Conservation (phyloP, 64 coral and sea anemone genomes). For the Stylophora pistillata region DNA sequence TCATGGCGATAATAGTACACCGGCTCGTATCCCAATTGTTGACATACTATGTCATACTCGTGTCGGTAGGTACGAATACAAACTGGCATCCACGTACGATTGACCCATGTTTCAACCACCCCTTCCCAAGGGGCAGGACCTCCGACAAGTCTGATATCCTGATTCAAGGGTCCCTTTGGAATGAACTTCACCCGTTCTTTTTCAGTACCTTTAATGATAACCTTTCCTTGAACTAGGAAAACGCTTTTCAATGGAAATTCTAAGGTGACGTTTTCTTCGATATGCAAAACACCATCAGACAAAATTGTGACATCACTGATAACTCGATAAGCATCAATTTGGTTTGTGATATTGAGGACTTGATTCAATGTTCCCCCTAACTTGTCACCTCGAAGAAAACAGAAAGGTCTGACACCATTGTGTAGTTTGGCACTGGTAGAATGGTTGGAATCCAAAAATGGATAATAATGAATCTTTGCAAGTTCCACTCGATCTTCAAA, state of each 20-base stretch:
- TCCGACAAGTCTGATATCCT: constrained; percentile 49
- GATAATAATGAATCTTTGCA: constrained; percentile 56
- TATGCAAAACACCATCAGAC: constrained; percentile 39
- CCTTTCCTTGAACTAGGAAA: constrained; percentile 66
- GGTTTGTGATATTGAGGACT: background rate
- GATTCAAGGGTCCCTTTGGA: background rate
- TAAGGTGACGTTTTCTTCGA: constrained; percentile 62
- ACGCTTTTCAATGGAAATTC: constrained; percentile 50
- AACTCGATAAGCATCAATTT: constrained; percentile 36
- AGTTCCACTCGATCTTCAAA: constrained; percentile 71
- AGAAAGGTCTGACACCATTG: constrained; percentile 23
- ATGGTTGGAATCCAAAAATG: constrained; percentile 25
- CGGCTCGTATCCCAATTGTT: constrained; percentile 42
- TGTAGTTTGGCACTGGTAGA: background rate
- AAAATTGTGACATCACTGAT: constrained; percentile 59
- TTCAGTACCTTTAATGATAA: constrained; percentile 38
- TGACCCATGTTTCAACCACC: constrained; percentile 33
- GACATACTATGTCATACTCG: constrained; percentile 43
- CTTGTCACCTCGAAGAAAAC: constrained; percentile 49
- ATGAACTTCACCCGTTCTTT: constrained; percentile 52
- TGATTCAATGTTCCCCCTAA: constrained; percentile 54
- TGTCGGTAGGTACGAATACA: background rate
- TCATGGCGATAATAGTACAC: background rate
- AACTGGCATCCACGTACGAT: constrained; percentile 57
- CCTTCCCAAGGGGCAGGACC: constrained; percentile 75